A percentile compares a stretch with the other conserved stretches of the same genome.
phyloP scores from a whole-genome alignment of 2,888 invertebrate species.

The Dasypolia templi region DNA sequence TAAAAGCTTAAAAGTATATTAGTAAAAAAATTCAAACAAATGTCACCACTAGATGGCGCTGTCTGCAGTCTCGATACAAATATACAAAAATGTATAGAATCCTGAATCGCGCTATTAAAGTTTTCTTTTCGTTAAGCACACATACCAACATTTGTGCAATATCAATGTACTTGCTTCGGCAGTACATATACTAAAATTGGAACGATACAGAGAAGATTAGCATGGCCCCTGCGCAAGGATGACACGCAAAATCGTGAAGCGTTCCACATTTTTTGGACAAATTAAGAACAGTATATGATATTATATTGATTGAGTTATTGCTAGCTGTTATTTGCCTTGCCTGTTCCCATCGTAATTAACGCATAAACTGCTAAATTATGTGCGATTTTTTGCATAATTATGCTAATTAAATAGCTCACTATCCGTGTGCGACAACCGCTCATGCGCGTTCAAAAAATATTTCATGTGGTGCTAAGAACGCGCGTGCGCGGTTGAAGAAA shows the following conservation, averaged over 20 bases:
- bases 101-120: constrained; percentile 61
- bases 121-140: constrained; percentile 36
- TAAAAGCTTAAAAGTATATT: background rate
- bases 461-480: too few relatives aligned
- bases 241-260: constrained; percentile 81
- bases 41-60: constrained; percentile 59
- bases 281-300: background rate
- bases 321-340: too few relatives aligned
- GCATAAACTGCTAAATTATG: too few relatives aligned
- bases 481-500: too few relatives aligned
- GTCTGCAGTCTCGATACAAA: background rate
- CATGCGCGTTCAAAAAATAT: too few relatives aligned
- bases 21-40: background rate
- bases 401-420: too few relatives aligned
- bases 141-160: rapidly evolving
- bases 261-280: constrained; percentile 74
- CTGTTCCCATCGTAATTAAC: background rate
- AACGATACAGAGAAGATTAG: constrained; percentile 75
- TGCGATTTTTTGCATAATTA: too few relatives aligned
- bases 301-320: too few relatives aligned
- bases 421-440: too few relatives aligned
- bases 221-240: constrained; percentile 82
- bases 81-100: constrained; percentile 6
- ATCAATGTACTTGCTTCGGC: constrained; percentile 70
- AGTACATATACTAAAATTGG: constrained; percentile 71